A percentile compares a stretch with the other conserved stretches of the same genome.
These are phyloP conservation scores for Lagocephalus sceleratus DNA, from an alignment of 2,797 vertebrate species.

Conservation along the genomic window DNA sequence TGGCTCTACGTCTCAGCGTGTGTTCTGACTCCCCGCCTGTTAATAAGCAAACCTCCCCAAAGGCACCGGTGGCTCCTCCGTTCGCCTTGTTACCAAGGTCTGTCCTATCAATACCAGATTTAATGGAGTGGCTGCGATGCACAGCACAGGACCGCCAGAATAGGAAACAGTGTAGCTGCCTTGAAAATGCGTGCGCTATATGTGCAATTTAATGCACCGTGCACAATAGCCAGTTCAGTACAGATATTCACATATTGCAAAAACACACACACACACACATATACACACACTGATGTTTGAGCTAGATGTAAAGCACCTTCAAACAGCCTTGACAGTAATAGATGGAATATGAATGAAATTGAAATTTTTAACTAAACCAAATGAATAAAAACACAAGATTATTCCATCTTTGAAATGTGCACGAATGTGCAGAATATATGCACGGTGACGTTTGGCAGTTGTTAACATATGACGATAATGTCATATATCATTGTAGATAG, in stretches of 20 bases:
- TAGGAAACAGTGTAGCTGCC: background rate
- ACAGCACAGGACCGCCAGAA: constrained; percentile 10
- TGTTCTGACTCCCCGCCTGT: constrained; percentile 57
- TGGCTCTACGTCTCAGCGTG: constrained; percentile 48
- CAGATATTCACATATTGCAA: background rate
- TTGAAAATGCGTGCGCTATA: constrained; percentile 8
- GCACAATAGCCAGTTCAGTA: background rate
- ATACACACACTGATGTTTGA: too few relatives aligned
- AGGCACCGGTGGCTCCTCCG: constrained; percentile 57
- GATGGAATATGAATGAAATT: too few relatives aligned
- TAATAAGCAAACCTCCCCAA: constrained; percentile 64
- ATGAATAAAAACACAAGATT: too few relatives aligned
- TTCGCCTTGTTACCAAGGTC: constrained; percentile 55
- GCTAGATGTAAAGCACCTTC: too few relatives aligned
- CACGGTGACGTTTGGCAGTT: too few relatives aligned
- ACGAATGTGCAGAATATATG: too few relatives aligned
- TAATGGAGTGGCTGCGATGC: constrained; percentile 37
- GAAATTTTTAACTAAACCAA: too few relatives aligned
- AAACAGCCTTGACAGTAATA: too few relatives aligned
- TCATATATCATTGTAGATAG: too few relatives aligned
- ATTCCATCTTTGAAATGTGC: too few relatives aligned
- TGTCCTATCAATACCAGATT: constrained; percentile 49
- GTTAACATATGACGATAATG: too few relatives aligned
- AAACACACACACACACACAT: too few relatives aligned
- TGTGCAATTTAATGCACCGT: constrained; percentile 3